Conservation (phyloP, 2,113 vertebrate species). For the Sphaerodactylus townsendi region DNA sequence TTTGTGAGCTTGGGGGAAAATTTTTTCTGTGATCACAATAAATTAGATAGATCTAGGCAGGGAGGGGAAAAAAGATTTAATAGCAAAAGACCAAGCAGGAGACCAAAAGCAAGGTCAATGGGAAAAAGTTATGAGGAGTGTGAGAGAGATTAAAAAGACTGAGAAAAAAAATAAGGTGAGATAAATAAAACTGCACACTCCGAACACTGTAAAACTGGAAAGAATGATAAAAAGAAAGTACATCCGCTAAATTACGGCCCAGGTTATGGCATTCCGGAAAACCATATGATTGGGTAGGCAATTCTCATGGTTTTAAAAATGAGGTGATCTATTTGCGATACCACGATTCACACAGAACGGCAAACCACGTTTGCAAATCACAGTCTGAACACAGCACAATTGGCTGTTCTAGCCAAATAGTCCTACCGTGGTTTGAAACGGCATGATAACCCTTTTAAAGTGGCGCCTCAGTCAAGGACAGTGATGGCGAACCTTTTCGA, state of each 20-base stretch:
- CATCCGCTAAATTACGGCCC: not conserved
- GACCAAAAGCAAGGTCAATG: conserved; percentile 33
- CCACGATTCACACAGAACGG: not conserved
- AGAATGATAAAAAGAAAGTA: conserved; percentile 28
- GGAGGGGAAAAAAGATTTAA: conserved; percentile 45
- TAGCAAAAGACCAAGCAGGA: conserved; percentile 27
- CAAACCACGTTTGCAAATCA: too few species aligned
- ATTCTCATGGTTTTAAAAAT: conserved; percentile 44
- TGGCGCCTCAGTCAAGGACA: too few species aligned
- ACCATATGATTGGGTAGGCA: conserved; percentile 22
- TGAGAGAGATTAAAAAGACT: conserved; percentile 30
- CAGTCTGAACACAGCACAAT: too few species aligned
- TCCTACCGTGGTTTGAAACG: too few species aligned
- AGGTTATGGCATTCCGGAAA: conserved; percentile 1
- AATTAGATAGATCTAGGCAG: conserved; percentile 36
- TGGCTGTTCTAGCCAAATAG: too few species aligned
- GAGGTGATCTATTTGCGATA: conserved; percentile 56
- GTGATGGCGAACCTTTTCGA: too few species aligned
- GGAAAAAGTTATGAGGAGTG: not conserved
- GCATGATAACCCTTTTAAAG: too few species aligned
- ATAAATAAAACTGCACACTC: not conserved
- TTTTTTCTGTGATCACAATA: conserved; percentile 59
- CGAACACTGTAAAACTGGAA: conserved; percentile 10
- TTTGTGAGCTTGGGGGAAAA: conserved; percentile 23
- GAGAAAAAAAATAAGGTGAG: conserved; percentile 28